Percentiles rank a stretch among this genome's conserved stretches.
Evolutionary conservation across 2,888 invertebrate species (phyloP).

Genomic region (Caradrina kadenii): DNA sequence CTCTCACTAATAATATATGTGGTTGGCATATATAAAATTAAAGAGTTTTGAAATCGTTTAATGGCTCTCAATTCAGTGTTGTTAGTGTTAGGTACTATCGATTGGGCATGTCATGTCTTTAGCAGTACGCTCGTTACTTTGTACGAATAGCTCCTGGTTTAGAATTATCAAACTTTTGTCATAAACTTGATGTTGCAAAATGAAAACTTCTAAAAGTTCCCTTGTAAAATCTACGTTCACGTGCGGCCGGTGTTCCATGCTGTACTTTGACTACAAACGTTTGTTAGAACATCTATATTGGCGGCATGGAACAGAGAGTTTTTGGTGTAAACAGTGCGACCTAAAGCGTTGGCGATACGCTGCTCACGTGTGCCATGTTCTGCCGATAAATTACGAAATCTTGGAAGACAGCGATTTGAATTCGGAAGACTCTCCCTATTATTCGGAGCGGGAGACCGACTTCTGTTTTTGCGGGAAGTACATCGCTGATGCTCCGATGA

Average conservation of each 20-base stretch:
- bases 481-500: slow-evolving; percentile 74
- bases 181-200: slow-evolving; percentile 61
- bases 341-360: slow-evolving; percentile 78
- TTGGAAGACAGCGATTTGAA: slow-evolving; percentile 52
- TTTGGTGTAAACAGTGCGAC: slow-evolving; percentile 72
- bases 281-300: slow-evolving; percentile 82
- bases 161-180: slow-evolving; percentile 62
- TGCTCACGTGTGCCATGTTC: slow-evolving; percentile 76
- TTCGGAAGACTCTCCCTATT: slow-evolving; percentile 50
- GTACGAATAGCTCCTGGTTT: slow-evolving; percentile 36
- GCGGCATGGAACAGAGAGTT: slow-evolving; percentile 82
- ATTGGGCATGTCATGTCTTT: slow-evolving; percentile 51
- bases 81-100: slow-evolving; percentile 18
- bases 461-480: slow-evolving; percentile 78
- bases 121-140: slow-evolving; percentile 33
- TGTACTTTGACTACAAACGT: slow-evolving; percentile 75
- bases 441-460: slow-evolving; percentile 65
- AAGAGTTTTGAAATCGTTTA: background rate
- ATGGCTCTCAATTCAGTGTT: slow-evolving; percentile 26
- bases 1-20: slow-evolving; percentile 10
- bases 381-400: slow-evolving; percentile 72
- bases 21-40: slow-evolving; percentile 45
- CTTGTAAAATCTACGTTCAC: slow-evolving; percentile 63
- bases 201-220: slow-evolving; percentile 66
- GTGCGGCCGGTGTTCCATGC: slow-evolving; percentile 76